Evolutionary conservation across 2,888 invertebrate species (phyloP), one percentile per base, ranked within the genome.

Genomic region (Timema cristinae): DNA sequence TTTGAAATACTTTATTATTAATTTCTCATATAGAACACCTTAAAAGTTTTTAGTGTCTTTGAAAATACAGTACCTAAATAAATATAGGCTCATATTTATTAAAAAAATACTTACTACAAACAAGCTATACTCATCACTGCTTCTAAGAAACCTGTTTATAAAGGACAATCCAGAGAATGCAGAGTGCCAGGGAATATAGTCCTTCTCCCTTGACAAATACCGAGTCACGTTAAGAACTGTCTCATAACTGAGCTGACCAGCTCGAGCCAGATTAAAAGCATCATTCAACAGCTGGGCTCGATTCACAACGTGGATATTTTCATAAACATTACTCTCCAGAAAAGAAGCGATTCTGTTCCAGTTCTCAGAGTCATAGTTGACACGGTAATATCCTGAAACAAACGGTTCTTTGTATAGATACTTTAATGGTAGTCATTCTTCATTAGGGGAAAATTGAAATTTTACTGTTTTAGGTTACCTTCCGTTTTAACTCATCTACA

Each of bases 241-340:
- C 49, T 83, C 77, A 74, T 85, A 85, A 48, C 88, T 87, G 52
- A 94, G 80, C 70, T 79, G 75, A 1, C 92, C 92, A 50, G 91
- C 89, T 13, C 91, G 84, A 0, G 94, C 95, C 70, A 94, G 81
- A 80, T 91, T 92, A 82, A 93, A 84, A 0, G 92, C 89, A 80
- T 98, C 97, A 77, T 97, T 95, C 6, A 98, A 85, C 51, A 98
- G 84, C 80, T 97, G 96, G 0, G 94, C 95, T 71, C 96, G 85
- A 79, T 95, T 95, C 50, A 91, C 88, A 0, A 90, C 86, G 66
- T 90, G 87, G 67, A 96, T 91, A 71, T 87, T 85, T 77, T 84
- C 83, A 77, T 87, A 92, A n/a, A 84, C 85, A 1, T 63, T 32
- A 7, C 63, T 47, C 61, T 78, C 74, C 0, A 88, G 78, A 0